Percentiles rank a stretch among this genome's conserved stretches.
Conservation (phyloP, 2,797 vertebrate genomes). For the Xenopus petersii region DNA sequence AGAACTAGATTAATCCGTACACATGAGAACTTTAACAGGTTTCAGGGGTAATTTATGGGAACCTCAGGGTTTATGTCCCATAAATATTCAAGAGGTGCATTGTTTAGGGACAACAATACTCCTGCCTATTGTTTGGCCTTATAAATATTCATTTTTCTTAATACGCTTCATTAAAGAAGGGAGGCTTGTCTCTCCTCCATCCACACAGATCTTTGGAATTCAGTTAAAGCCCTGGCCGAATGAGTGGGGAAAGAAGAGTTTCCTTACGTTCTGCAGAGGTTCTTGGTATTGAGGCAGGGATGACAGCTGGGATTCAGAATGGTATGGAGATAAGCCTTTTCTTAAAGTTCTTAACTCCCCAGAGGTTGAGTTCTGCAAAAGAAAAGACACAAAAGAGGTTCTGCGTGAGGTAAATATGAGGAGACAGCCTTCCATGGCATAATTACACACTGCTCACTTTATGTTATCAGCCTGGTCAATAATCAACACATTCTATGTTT, state of each 20-base stretch:
- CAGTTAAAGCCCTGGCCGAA: not conserved
- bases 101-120: constrained; percentile 33
- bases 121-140: constrained; percentile 27
- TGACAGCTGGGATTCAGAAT: constrained; percentile 91
- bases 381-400: constrained; percentile 10
- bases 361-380: constrained; percentile 72
- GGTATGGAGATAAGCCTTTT: constrained; percentile 88
- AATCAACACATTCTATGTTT: too few species aligned
- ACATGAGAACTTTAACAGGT: not conserved
- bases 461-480: too few species aligned
- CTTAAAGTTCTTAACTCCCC: constrained; percentile 69
- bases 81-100: constrained; percentile 38
- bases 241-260: not conserved
- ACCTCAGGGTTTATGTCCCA: constrained; percentile 7
- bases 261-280: constrained; percentile 82
- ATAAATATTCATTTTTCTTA: constrained; percentile 39
- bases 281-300: constrained; percentile 85
- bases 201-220: not conserved
- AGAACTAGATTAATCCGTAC: not conserved
- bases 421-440: not conserved
- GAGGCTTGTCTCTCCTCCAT: not conserved
- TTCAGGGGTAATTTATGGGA: constrained; percentile 14
- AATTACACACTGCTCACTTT: not conserved
- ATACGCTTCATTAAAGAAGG: constrained; percentile 5
- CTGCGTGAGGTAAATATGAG: not conserved